Base-by-base conservation (phyloP, 2,113 vertebrate genomes). In the Nycticryphes semicollaris region DNA sequence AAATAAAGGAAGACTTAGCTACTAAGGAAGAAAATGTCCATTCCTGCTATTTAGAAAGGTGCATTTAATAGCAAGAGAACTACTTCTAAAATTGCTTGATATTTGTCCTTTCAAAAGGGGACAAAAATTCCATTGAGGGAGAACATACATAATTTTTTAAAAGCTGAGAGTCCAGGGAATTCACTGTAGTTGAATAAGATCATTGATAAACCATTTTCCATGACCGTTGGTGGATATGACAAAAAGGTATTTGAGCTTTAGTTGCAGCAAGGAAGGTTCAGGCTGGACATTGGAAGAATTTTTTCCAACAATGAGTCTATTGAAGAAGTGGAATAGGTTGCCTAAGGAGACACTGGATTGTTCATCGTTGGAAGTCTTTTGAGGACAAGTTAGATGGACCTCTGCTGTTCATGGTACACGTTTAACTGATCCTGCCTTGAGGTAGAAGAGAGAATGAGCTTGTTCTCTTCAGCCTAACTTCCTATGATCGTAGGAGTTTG, bases 161-260 rank as follows among this genome's bases (percentile, higher is more conserved):
- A 89, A 91, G 31, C 53, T 80, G 8, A 16, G 35, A n/a, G 48
- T 82, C 51, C 57, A 41, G 39, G 62, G 77, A 82, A 92, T 89
- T 91, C 69, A 62, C 31, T 69, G 30, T 33, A 41, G 35, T 56
- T 84, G 68, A 94, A 62, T 56, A 57, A 90, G 22, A 28, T 77
- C 48, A 85, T 75, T 89, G 79, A 92, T 93, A 74, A 87, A 91
- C 22, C 84, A 45, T 76, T 89, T 76, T 76, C 81, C 60, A 3
- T 85, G 41, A 22, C 69, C 48, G 10, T 63, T 87, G 53, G 17
- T 78, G 16, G 57, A 35, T 89, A 27, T 76, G 69, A 66, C 51
- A 87, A 28, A 87, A 82, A 87, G 47, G 6, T 82, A 41, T 87
- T 87, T 92, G 87, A 95, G 91, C 73, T 93, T 93, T 81, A 72